phyloP scores from a whole-genome alignment of 2,888 invertebrate genomes.

The Dicyrtoma fusca region DNA sequence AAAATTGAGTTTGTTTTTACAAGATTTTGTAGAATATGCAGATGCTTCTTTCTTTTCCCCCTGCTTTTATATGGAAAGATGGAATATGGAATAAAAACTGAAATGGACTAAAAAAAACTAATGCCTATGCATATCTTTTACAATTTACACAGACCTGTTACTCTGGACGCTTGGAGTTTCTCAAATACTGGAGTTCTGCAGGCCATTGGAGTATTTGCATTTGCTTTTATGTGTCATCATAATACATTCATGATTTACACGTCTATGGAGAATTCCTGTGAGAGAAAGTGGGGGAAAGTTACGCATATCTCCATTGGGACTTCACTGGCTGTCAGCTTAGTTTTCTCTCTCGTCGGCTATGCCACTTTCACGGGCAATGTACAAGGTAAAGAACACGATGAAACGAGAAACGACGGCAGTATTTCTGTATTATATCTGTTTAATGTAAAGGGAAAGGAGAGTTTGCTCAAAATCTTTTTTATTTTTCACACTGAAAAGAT shows the following conservation, averaged over 20 bases:
- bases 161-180: conserved; percentile 71
- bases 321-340: conserved; percentile 71
- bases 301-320: conserved; percentile 78
- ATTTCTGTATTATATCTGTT: too few species aligned
- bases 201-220: conserved; percentile 81
- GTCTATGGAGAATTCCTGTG: conserved; percentile 74
- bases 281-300: conserved; percentile 77
- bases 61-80: too few species aligned
- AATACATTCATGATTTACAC: conserved; percentile 82
- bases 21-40: background rate
- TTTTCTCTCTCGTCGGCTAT: conserved; percentile 79
- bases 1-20: background rate
- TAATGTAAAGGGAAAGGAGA: too few species aligned
- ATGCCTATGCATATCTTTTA: too few species aligned
- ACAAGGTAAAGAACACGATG: too few species aligned
- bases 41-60: background rate
- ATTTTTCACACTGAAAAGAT: too few species aligned
- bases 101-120: too few species aligned
- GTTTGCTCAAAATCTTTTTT: too few species aligned
- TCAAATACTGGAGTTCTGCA: conserved; percentile 74
- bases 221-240: conserved; percentile 84
- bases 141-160: conserved; percentile 69
- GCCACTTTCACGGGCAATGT: conserved; percentile 77
- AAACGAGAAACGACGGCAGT: too few species aligned
- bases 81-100: too few species aligned